Percentiles rank a stretch among this genome's conserved stretches.
Conservation (phyloP, 2,797 vertebrate species). For the Poecilia wingei region DNA sequence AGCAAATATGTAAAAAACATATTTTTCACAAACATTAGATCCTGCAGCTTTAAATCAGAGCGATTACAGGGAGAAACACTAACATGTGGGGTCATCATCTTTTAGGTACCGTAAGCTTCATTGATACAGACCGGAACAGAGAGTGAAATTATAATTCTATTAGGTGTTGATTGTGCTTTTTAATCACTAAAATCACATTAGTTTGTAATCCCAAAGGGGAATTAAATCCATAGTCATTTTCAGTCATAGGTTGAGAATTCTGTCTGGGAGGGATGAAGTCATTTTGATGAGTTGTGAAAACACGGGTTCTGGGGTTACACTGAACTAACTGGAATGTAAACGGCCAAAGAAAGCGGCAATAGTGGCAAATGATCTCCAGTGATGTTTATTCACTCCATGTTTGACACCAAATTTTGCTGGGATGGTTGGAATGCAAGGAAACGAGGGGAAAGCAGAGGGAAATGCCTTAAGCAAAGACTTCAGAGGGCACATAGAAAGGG, state of each 20-base stretch:
- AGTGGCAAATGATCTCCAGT: slow-evolving; percentile 24
- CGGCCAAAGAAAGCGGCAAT: background rate
- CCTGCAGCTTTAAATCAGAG: background rate
- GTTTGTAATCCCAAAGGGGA: background rate
- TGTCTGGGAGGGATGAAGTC: background rate
- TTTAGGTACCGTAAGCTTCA: background rate
- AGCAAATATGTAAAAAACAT: no score
- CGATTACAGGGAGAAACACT: background rate
- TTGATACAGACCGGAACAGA: background rate
- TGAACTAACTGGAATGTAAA: background rate
- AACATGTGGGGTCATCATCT: background rate
- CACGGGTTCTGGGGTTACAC: background rate
- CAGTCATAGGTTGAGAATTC: background rate
- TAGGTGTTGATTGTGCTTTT: background rate
- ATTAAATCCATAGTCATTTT: background rate
- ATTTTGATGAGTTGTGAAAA: background rate
- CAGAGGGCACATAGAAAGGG: slow-evolving; percentile 85
- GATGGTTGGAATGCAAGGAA: slow-evolving; percentile 28
- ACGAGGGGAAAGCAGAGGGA: slow-evolving; percentile 69
- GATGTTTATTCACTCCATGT: slow-evolving; percentile 42
- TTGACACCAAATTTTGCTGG: slow-evolving; percentile 26
- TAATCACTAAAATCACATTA: background rate
- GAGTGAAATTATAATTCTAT: background rate
- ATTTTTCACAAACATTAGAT: no score
- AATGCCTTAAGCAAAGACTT: slow-evolving; percentile 99